Conservation (phyloP, 2,888 invertebrate species). For the Bembecia ichneumoniformis region DNA sequence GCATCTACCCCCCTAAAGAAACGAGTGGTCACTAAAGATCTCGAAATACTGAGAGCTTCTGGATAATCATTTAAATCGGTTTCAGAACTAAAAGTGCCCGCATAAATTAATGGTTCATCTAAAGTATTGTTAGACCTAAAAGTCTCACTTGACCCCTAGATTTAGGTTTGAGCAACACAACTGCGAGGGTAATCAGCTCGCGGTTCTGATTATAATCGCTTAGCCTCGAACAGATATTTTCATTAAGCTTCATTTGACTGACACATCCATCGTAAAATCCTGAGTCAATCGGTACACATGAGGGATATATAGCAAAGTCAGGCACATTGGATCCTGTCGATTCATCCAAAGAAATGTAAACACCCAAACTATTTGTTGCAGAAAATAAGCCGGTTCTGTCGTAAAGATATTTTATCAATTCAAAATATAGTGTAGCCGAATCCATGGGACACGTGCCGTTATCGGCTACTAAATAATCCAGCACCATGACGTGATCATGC, state of each 20-base stretch:
- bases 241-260: constrained; percentile 27
- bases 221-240: constrained; percentile 30
- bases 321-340: constrained; percentile 25
- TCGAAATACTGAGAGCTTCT: constrained; percentile 28
- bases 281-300: constrained; percentile 26
- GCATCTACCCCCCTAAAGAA: constrained; percentile 37
- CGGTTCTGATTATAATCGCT: constrained; percentile 21
- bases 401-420: constrained; percentile 41
- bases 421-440: constrained; percentile 20
- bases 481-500: constrained; percentile 47
- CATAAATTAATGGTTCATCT: constrained; percentile 38
- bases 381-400: constrained; percentile 33
- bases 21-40: constrained; percentile 29
- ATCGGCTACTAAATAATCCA: constrained; percentile 34
- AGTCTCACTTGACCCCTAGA: constrained; percentile 43
- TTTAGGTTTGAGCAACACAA: constrained; percentile 45
- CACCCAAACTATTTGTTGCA: constrained; percentile 35
- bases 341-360: constrained; percentile 28
- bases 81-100: constrained; percentile 37
- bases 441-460: constrained; percentile 35
- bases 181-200: constrained; percentile 39
- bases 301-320: constrained; percentile 48
- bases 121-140: constrained; percentile 25
- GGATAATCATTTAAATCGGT: constrained; percentile 36
- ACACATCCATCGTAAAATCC: constrained; percentile 27